Base-by-base conservation (phyloP, 2,113 vertebrate species). In the Bubo bubo region DNA sequence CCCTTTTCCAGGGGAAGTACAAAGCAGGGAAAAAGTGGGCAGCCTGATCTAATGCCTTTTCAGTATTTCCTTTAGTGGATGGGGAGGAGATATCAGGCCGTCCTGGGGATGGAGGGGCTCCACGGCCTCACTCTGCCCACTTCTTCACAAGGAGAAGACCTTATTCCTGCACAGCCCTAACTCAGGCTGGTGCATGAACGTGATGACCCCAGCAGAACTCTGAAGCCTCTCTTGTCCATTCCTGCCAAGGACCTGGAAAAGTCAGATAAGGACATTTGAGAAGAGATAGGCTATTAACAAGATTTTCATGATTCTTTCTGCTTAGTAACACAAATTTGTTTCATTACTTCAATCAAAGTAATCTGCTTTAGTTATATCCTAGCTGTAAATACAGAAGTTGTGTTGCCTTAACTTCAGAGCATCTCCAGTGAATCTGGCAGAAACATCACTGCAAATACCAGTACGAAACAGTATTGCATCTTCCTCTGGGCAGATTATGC, bases 101-200 rank as follows among this genome's bases (percentile, higher is more conserved):
- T 55, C 5, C n/a, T 32, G 24, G 26, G 24, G 5, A 63, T 9
- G 11, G 28, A 43, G 22, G 3, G 2, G 5, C 7, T 58, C 37
- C 24, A 43, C 0, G 2, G 27, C 34, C 18, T n/a, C 2, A 3
- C 13, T 93, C 35, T 90, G 28, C 30, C 7, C 30, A 5, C 45
- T 68, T 88, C 66, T 64, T 79, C 49, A 6, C 5, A 19, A 45
- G 35, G 23, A 72, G 79, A 80, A 47, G 20, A 35, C 21, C 8
- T 62, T 60, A 14, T 9, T 82, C 50, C 53, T 43, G 27, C 6
- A 47, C 4, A 34, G 49, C 5, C 17, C 17, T 86, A 37, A 14
- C 10, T 23, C 14, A 60, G 30, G 13, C 23, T 91, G 37, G 9
- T 6, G 4, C 18, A 53, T 20, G 41, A 47, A 26, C 0, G 0